Evolutionary conservation across 92 coral and sea anemone genomes (phyloP), one percentile per base, ranked within the genome.

Genomic region (Muricea muricata): DNA sequence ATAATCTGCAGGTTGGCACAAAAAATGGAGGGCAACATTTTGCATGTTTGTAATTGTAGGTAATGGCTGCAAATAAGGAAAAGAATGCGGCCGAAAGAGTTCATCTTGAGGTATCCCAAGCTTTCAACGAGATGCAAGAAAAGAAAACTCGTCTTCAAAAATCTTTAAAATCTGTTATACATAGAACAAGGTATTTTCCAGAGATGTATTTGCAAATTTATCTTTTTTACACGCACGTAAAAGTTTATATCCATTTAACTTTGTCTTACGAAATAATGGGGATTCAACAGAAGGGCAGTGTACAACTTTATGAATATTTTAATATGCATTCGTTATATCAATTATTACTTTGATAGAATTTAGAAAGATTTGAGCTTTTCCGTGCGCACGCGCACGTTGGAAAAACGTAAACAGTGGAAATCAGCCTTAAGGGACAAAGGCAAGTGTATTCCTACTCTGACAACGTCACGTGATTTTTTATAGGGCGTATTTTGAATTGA

Each of bases 21-120:
- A 37, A 37, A 4, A 37, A n/a, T n/a, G n/a, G 5, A 9, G 9
- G 42, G 42, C 42, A 37, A 37, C 25, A 31, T 20, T 18, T 18
- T 45, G 14, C 31, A 67, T 32, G 3, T 4, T 35, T 31, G 4
- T 4, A 26, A 24, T 61, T 25, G 13, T 54, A 95, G 98, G 95
- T 96, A 30, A 93, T 92, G 94, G 93, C 92, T 23, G 86, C 99
- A 73, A 97, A 96, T 71, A 88, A 90, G 47, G 93, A 96, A 84
- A 93, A 90, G 35, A 89, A 74, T 78, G 70, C 73, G 50, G 90
- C 93, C 35, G 97, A 92, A 57, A 90, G 73, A 61, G 93, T 90
- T 25, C 99, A 96, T 83, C 86, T 91, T 34, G 92, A 89, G 40
- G 93, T 90, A 47, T 97, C 98, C 54, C 97, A 83, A 20, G 87